Conservation (phyloP, 1,140 invertebrate species). For the Drosophila pseudoananassae region DNA sequence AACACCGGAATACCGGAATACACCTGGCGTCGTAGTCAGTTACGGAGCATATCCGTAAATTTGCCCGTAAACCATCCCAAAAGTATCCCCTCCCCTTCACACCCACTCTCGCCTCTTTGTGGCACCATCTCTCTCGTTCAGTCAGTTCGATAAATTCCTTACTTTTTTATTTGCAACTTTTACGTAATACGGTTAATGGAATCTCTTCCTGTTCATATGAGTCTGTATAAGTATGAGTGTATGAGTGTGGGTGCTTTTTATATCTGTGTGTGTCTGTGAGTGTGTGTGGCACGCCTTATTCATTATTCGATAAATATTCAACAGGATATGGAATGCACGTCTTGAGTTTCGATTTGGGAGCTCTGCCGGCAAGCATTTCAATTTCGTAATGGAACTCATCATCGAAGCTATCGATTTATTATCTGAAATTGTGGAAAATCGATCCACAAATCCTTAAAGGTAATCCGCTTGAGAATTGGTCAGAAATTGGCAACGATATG, state of each 20-base stretch:
- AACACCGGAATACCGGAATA: not conserved
- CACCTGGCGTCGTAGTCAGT: slow-evolving; percentile 36
- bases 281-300: slow-evolving; percentile 21
- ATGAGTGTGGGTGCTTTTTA: not conserved
- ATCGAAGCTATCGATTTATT: slow-evolving; percentile 19
- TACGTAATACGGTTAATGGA: slow-evolving; percentile 48
- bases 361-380: slow-evolving; percentile 9
- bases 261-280: not conserved
- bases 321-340: slow-evolving; percentile 38
- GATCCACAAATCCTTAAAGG: too few relatives aligned
- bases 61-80: slow-evolving; percentile 38
- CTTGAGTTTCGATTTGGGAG: slow-evolving; percentile 12
- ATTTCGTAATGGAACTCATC: slow-evolving; percentile 45
- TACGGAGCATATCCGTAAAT: slow-evolving; percentile 41
- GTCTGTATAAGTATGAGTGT: not conserved
- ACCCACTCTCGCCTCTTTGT: not conserved
- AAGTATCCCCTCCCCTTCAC: slow-evolving; percentile 6
- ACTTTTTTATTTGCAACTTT: slow-evolving; percentile 46
- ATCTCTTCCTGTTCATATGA: slow-evolving; percentile 19
- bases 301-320: slow-evolving; percentile 55
- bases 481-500: too few relatives aligned
- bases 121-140: not conserved
- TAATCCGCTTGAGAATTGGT: too few relatives aligned
- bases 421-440: not conserved
- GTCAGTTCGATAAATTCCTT: slow-evolving; percentile 34